phyloP scores from a whole-genome alignment of 2,797 vertebrate genomes.

The Kryptolebias ocellatus region DNA sequence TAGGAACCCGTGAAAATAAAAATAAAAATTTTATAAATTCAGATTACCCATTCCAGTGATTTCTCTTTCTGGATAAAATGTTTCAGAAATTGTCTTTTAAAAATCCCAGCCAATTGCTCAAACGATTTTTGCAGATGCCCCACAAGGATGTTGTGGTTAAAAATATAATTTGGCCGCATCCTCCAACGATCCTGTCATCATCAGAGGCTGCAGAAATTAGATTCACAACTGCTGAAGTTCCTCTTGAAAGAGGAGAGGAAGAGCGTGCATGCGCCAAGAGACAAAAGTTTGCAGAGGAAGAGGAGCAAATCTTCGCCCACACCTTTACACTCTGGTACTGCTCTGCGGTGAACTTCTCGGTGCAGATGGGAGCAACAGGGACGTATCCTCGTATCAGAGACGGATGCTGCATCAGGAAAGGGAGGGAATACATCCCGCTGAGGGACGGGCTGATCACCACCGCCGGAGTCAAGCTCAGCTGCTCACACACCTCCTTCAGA shows the following conservation, averaged over 20 bases:
- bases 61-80: neutral
- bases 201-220: no score
- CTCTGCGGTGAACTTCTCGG: conserved; percentile 86
- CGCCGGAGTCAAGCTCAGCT: conserved; percentile 80
- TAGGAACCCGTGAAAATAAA: conserved; percentile 56
- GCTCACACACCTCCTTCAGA: conserved; percentile 85
- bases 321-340: conserved; percentile 89
- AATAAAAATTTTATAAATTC: neutral
- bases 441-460: conserved; percentile 95
- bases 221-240: conserved; percentile 1
- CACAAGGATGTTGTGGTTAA: conserved; percentile 3
- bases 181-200: no score
- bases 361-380: conserved; percentile 95
- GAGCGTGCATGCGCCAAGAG: neutral
- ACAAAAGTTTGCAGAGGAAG: neutral
- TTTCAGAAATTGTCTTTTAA: neutral
- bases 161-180: no score
- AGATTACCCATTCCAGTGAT: conserved; percentile 11
- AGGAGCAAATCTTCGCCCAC: neutral
- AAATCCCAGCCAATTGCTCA: conserved; percentile 15
- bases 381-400: conserved; percentile 87
- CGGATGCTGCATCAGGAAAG: conserved; percentile 87
- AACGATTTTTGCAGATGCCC: conserved; percentile 41
- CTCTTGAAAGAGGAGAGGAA: conserved; percentile 25
- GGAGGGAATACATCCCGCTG: conserved; percentile 97